Evolutionary conservation across 2,113 vertebrate species (phyloP).

Genomic region (Sterrhoptilus dennistouni): DNA sequence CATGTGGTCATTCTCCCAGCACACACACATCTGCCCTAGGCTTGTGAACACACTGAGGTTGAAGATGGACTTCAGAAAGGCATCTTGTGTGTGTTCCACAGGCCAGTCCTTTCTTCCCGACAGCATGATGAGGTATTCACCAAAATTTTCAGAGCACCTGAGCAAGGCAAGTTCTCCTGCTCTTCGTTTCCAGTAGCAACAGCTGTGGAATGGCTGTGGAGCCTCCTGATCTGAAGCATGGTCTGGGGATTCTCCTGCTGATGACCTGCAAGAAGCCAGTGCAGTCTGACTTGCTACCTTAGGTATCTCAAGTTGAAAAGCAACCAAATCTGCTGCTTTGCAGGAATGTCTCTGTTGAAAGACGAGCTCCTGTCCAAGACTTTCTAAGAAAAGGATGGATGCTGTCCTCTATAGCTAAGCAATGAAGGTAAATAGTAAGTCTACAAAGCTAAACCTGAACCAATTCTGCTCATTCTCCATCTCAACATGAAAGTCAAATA

Average conservation of each 20-base stretch:
- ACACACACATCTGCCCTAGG: rapidly evolving
- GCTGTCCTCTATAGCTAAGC: not conserved
- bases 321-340: not conserved
- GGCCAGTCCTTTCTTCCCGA: not conserved
- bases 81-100: not conserved
- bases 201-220: not conserved
- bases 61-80: not conserved
- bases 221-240: not conserved
- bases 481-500: not conserved
- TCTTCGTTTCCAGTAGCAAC: not conserved
- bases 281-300: not conserved
- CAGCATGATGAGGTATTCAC: not conserved
- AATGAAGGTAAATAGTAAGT: not conserved
- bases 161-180: not conserved
- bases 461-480: not conserved
- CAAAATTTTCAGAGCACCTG: not conserved
- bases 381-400: not conserved
- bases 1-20: rapidly evolving
- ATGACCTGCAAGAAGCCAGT: not conserved
- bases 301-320: not conserved
- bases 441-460: not conserved
- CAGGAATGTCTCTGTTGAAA: not conserved
- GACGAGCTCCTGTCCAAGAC: not conserved
- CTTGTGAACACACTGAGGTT: not conserved
- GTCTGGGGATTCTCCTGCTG: not conserved